Conservation (phyloP, 2,113 vertebrate genomes). For the Antigone vipio region DNA sequence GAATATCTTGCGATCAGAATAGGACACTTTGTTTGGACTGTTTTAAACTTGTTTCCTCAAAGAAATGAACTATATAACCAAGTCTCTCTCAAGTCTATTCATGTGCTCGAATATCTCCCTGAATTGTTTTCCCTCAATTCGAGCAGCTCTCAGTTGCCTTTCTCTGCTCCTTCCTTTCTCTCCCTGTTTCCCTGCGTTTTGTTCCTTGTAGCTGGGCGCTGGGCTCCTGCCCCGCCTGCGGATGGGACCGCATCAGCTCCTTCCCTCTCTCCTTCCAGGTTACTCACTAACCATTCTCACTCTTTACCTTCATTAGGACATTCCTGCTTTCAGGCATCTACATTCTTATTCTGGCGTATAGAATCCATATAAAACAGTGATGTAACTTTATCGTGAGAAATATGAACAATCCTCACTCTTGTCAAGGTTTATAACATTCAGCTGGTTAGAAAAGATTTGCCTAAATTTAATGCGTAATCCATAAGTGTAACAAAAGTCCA, state of each 20-base stretch:
- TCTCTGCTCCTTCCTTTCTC: background rate
- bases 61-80: background rate
- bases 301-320: background rate
- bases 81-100: background rate
- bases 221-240: accelerated
- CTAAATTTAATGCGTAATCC: background rate
- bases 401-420: background rate
- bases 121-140: background rate
- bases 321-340: background rate
- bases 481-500: background rate
- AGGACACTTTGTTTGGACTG: background rate
- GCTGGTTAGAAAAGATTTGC: background rate
- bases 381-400: background rate
- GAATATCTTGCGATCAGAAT: background rate
- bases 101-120: background rate
- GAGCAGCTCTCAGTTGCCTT: background rate
- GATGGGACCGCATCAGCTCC: background rate
- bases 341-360: background rate
- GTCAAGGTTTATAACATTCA: background rate
- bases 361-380: background rate
- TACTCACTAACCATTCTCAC: background rate
- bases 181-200: background rate
- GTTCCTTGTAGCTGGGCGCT: background rate
- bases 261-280: background rate
- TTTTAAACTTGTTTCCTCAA: background rate